Evolutionary conservation across 1,140 invertebrate species (phyloP).

Genomic region (Aphelinus atriplicis): DNA sequence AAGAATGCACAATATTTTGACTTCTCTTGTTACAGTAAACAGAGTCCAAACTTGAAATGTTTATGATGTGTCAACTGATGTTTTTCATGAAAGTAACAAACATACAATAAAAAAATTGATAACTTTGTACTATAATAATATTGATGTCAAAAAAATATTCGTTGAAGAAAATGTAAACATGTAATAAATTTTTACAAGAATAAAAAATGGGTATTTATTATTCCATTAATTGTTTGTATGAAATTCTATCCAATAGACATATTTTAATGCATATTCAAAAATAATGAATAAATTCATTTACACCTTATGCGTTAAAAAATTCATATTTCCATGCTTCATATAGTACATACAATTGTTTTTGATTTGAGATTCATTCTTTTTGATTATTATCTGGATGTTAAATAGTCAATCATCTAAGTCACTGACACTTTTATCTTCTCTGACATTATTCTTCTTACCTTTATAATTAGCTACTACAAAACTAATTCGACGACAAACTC

Average conservation of each 20-base stretch:
- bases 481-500: constrained; percentile 10
- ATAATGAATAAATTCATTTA: no score
- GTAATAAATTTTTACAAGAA: background rate
- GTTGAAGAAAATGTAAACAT: background rate
- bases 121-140: background rate
- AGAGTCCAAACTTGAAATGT: background rate
- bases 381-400: background rate
- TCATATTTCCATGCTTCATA: background rate
- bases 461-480: background rate
- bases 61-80: background rate
- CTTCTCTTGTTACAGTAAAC: background rate
- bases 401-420: background rate
- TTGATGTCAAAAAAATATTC: background rate
- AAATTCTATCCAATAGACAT: no score
- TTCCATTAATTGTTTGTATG: no score
- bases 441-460: background rate
- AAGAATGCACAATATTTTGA: background rate
- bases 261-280: no score
- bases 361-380: background rate
- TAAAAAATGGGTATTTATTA: no score
- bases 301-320: background rate
- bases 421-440: background rate
- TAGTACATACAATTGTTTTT: background rate
- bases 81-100: background rate
- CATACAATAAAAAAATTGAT: background rate